Evolutionary conservation across 1,140 invertebrate genomes (phyloP), one percentile per base, ranked within the genome.

Genomic region (Eumaeus atala): DNA sequence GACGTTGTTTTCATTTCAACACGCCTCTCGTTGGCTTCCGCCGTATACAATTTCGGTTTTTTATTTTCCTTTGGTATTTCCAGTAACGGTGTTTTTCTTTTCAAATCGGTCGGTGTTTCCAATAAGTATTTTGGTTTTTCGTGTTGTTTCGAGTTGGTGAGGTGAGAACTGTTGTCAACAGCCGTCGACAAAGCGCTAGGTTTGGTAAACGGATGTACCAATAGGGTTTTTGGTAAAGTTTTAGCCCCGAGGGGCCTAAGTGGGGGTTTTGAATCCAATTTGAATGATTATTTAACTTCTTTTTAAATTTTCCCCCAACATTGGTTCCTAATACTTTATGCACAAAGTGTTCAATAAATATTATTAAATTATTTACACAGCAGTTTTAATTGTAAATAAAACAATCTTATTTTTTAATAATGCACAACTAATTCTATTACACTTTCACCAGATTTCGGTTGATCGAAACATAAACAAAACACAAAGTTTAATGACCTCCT

Each of bases 161-260:
- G 2, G 21, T 28, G 2, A 6, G 2, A 28, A 28, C 6, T 28
- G 21, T 28, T 28, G 21, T 28, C 21, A 28, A 28, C 2, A 6
- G 21, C 6, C 6, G 21, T 28, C 21, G 21, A 28, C 6, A 28
- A 28, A 28, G 21, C 21, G 21, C 21, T 3, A 28, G 21, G 2
- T 28, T 28, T 65, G 28, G 52, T 61, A 18, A 77, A 81, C 0
- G 79, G 79, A 36, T 77, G 72, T 0, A 83, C 79, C 21, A 84
- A 60, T 17, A 79, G 38, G 0, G 80, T 84, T 64, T 77, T 83
- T n/a, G 38, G 4, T 11, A 67, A 65, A 66, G 70, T 71, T 68
- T 72, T 66, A 8, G 74, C 80, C 80, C 80, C 66, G 12, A 76
- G 69, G 80, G 80, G 76, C 77, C 66, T 62, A 16, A 48, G n/a